Conservation (phyloP, 2,888 invertebrate species). For the Dynastes grantii region DNA sequence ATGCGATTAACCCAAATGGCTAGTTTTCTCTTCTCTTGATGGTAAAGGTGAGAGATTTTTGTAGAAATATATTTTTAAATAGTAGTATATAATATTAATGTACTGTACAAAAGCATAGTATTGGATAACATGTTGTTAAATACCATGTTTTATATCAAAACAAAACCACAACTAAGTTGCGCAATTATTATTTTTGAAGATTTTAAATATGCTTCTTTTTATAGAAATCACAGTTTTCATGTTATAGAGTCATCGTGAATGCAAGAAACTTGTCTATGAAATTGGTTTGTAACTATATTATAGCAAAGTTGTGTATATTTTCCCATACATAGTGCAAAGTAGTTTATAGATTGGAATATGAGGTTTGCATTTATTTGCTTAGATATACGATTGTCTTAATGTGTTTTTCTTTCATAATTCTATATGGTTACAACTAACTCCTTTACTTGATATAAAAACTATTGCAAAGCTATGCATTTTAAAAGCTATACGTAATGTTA, state of each 20-base stretch:
- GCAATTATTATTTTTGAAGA: constrained; percentile 21
- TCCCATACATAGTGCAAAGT: not conserved
- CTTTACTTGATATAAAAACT: no score
- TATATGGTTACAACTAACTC: no score
- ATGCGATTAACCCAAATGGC: not conserved
- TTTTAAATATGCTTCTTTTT: constrained; percentile 19
- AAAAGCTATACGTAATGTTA: no score
- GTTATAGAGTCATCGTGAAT: constrained; percentile 30
- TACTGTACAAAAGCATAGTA: constrained; percentile 6
- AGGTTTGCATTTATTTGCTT: not conserved
- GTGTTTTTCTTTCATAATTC: no score
- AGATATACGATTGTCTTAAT: constrained; percentile 11
- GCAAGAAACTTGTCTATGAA: not conserved
- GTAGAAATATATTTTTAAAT: constrained; percentile 26
- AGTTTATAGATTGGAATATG: not conserved
- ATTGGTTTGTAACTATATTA: not conserved
- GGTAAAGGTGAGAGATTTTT: constrained; percentile 37
- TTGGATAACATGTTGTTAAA: no score
- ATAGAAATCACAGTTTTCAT: constrained; percentile 36
- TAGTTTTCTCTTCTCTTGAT: not conserved
- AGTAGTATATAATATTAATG: not conserved
- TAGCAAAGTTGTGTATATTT: not conserved
- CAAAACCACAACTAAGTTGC: constrained; percentile 19
- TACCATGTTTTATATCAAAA: not conserved
- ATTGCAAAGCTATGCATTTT: no score